These are phyloP conservation scores for Tuta absoluta DNA, from an alignment of 2,888 invertebrate species.

Conservation along the genomic window DNA sequence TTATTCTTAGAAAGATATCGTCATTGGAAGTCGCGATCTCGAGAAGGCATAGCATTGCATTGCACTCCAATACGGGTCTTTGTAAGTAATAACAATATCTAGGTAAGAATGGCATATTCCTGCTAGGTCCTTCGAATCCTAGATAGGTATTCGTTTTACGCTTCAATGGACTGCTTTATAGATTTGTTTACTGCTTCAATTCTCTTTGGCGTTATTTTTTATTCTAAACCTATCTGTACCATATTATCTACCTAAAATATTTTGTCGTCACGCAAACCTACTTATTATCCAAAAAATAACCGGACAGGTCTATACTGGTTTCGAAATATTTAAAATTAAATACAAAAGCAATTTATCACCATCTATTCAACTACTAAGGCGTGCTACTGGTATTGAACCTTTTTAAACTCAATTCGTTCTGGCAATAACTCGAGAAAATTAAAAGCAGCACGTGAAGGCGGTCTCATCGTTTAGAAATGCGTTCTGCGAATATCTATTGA, in stretches of 20 bases:
- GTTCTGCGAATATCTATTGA: conserved; percentile 55
- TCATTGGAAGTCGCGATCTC: conserved; percentile 45
- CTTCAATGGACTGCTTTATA: too few relatives aligned
- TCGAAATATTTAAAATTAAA: too few relatives aligned
- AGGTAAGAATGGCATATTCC: too few relatives aligned
- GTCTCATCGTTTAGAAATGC: conserved; percentile 39
- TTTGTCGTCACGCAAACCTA: too few relatives aligned
- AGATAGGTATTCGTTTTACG: too few relatives aligned
- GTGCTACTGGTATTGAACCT: not conserved
- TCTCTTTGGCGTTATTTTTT: too few relatives aligned
- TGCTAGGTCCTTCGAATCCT: too few relatives aligned
- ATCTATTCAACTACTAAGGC: not conserved
- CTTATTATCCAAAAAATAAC: too few relatives aligned
- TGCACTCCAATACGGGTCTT: not conserved
- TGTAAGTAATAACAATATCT: not conserved
- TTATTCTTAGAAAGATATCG: conserved; percentile 51
- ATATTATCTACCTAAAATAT: too few relatives aligned
- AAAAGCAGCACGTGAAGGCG: not conserved
- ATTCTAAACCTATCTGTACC: too few relatives aligned
- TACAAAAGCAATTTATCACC: not conserved
- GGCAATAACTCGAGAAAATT: conserved; percentile 10
- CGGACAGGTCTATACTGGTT: too few relatives aligned
- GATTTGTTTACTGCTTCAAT: too few relatives aligned
- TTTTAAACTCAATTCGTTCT: not conserved
- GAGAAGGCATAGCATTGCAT: conserved; percentile 39